Conservation (phyloP, 2,113 vertebrate species). For the Serilophus lunatus region DNA sequence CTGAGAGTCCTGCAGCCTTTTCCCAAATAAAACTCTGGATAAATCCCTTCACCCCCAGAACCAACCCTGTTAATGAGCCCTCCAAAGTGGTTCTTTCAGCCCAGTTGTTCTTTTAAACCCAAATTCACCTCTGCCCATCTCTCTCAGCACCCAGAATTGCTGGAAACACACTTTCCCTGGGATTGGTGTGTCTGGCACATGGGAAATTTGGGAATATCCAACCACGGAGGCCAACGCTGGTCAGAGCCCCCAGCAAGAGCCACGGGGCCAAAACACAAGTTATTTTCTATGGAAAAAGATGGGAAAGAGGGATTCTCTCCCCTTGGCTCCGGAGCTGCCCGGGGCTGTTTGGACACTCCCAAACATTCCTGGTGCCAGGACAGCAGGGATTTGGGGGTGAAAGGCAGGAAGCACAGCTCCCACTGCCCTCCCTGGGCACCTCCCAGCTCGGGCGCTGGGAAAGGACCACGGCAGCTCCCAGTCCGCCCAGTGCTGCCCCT, state of each 20-base stretch:
- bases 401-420: neutral
- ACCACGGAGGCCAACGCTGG: rapidly evolving
- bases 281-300: neutral
- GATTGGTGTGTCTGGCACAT: neutral
- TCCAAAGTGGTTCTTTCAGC: neutral
- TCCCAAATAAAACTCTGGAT: rapidly evolving
- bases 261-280: neutral
- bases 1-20: neutral
- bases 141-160: neutral
- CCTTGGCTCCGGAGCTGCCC: neutral
- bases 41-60: neutral
- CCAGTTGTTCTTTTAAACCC: rapidly evolving
- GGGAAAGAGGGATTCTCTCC: neutral
- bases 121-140: neutral
- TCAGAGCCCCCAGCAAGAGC: neutral
- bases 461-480: neutral
- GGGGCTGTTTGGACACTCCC: neutral
- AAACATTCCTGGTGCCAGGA: rapidly evolving
- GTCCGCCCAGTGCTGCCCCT: too few species aligned
- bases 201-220: neutral
- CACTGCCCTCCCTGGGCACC: rapidly evolving
- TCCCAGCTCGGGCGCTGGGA: neutral
- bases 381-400: neutral
- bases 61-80: neutral
- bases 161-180: neutral